Percentiles rank a stretch among this genome's conserved stretches.
phyloP scores from a whole-genome alignment of 2,888 invertebrate genomes.

The Scaptomyza parva region DNA sequence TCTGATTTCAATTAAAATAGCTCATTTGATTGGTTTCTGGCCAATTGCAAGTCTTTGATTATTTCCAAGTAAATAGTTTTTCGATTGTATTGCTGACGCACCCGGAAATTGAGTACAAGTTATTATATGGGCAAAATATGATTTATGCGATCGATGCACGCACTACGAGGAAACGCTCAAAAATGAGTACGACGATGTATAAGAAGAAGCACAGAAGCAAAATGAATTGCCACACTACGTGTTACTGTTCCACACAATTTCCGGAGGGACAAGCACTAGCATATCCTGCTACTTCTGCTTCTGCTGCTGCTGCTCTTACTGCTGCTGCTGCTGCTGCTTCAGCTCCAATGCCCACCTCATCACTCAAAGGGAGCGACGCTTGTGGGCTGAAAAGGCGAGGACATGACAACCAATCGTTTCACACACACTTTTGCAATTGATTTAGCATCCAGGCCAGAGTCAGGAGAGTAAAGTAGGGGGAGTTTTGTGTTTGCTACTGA shows the following conservation, averaged over 20 bases:
- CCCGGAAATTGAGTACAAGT: conserved; percentile 56
- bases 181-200: conserved; percentile 1
- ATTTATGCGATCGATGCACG: conserved; percentile 71
- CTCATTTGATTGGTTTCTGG: conserved; percentile 7
- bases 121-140: conserved; percentile 48
- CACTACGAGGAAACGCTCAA: conserved; percentile 20
- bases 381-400: conserved; percentile 13
- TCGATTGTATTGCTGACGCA: conserved; percentile 25
- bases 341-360: conserved; percentile 56
- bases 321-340: conserved; percentile 3
- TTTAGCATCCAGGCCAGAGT: conserved; percentile 60
- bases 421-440: conserved; percentile 76
- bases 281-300: conserved; percentile 15
- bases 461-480: background rate
- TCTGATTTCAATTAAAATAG: conserved; percentile 16
- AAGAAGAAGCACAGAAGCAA: conserved; percentile 21
- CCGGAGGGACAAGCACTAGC: conserved; percentile 55
- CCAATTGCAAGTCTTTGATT: conserved; percentile 19
- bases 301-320: background rate
- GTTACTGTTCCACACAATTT: conserved; percentile 78
- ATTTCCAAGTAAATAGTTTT: conserved; percentile 44
- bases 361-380: conserved; percentile 45
- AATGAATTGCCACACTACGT: conserved; percentile 73
- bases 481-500: conserved; percentile 6
- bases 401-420: conserved; percentile 67